These are phyloP conservation scores for Prionailurus bengalensis DNA, from an alignment of 2,113 vertebrate species.

Conservation along the genomic window DNA sequence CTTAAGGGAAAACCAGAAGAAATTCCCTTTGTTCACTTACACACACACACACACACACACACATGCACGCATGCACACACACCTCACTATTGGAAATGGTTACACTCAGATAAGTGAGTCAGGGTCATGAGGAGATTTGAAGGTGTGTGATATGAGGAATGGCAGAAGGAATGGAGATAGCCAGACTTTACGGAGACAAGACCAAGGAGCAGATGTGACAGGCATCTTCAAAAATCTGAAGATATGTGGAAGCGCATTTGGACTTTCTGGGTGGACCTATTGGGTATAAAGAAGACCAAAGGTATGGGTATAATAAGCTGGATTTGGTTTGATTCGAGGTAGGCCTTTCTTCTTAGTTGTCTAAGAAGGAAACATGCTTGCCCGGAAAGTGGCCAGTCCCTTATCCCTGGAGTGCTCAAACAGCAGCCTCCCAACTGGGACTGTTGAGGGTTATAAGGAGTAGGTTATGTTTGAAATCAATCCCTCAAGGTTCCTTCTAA, in stretches of 20 bases:
- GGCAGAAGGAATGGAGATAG: not conserved
- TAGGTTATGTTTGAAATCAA: not conserved
- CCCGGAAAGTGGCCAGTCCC: not conserved
- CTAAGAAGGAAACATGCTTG: slow-evolving; percentile 28
- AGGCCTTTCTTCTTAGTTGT: not conserved
- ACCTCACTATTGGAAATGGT: not conserved
- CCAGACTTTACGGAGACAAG: not conserved
- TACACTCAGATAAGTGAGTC: not conserved
- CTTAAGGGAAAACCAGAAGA: slow-evolving; percentile 76
- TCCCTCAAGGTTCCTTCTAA: not conserved
- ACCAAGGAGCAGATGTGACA: not conserved
- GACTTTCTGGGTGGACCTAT: too few species aligned
- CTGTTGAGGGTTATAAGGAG: not conserved
- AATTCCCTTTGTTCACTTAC: slow-evolving; percentile 52
- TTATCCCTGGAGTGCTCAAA: not conserved
- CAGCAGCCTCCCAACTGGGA: not conserved
- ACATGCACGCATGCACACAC: not conserved
- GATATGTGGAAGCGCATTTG: not conserved
- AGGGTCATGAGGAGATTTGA: not conserved
- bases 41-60: not conserved
- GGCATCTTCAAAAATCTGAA: not conserved
- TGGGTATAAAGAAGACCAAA: not conserved
- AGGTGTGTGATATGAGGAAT: not conserved
- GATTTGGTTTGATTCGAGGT: not conserved
- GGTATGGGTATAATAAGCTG: not conserved